phyloP scores from a whole-genome alignment of 2,888 invertebrate species.

The Masnerella sp. region DNA sequence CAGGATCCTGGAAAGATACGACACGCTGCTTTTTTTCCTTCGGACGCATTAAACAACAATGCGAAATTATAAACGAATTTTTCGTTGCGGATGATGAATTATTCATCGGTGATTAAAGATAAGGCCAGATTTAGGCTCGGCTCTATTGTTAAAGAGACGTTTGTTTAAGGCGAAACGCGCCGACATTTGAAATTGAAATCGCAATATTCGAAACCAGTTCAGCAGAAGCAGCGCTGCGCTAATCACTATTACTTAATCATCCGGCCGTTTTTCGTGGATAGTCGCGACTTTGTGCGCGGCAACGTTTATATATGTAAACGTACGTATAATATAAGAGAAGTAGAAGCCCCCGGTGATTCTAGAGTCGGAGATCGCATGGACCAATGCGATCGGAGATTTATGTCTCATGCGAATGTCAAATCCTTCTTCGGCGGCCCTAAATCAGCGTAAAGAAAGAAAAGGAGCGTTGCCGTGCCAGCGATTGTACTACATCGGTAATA shows the following conservation, averaged over 20 bases:
- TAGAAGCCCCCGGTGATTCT: slow-evolving; percentile 44
- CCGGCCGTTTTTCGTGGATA: slow-evolving; percentile 65
- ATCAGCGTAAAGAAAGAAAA: slow-evolving; percentile 58
- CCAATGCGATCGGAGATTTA: slow-evolving; percentile 57
- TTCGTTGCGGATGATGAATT: slow-evolving; percentile 51
- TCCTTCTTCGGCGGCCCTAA: slow-evolving; percentile 52
- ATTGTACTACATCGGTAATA: slow-evolving; percentile 59
- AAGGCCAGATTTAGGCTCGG: slow-evolving; percentile 16
- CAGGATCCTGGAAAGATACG: slow-evolving; percentile 55
- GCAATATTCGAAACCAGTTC: slow-evolving; percentile 3
- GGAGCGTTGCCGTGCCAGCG: slow-evolving; percentile 51
- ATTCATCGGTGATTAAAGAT: slow-evolving; percentile 53
- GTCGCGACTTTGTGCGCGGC: slow-evolving; percentile 39
- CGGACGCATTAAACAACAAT: slow-evolving; percentile 45
- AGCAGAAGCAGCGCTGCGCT: slow-evolving; percentile 67
- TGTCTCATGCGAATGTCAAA: slow-evolving; percentile 59
- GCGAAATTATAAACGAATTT: slow-evolving; percentile 54
- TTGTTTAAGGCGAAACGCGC: slow-evolving; percentile 22
- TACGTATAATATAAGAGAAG: slow-evolving; percentile 37
- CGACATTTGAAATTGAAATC: slow-evolving; percentile 44
- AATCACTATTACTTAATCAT: slow-evolving; percentile 76
- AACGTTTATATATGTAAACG: slow-evolving; percentile 27
- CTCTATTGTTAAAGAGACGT: slow-evolving; percentile 39
- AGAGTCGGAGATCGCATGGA: slow-evolving; percentile 31
- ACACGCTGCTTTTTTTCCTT: slow-evolving; percentile 24